Evolutionary conservation across 2,888 invertebrate genomes (phyloP).

Genomic region (Phyllotreta cruciferae): DNA sequence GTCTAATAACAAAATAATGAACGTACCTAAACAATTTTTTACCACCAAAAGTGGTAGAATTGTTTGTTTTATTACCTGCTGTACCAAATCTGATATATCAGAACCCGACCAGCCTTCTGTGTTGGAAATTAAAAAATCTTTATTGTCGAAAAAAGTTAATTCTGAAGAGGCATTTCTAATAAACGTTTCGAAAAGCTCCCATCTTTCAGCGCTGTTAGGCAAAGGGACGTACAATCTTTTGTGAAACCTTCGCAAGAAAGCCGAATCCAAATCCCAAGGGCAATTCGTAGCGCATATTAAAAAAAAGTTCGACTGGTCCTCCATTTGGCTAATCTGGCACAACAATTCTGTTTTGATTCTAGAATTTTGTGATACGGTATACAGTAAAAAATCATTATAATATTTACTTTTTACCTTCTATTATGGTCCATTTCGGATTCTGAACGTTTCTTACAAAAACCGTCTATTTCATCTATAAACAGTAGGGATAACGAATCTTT

Average conservation of each 20-base stretch:
- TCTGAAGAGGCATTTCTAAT: slow-evolving; percentile 46
- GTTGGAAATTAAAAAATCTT: slow-evolving; percentile 51
- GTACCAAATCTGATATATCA: slow-evolving; percentile 62
- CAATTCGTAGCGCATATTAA: slow-evolving; percentile 68
- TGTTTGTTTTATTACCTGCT: slow-evolving; percentile 37
- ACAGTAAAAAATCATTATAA: neutral
- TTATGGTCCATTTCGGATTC: slow-evolving; percentile 62
- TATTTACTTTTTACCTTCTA: slow-evolving; percentile 53
- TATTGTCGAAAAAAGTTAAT: slow-evolving; percentile 30
- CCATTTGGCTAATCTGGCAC: slow-evolving; percentile 61
- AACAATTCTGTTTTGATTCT: slow-evolving; percentile 67
- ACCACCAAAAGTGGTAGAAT: neutral
- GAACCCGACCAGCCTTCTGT: slow-evolving; percentile 66
- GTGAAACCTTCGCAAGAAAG: slow-evolving; percentile 66
- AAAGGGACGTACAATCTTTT: slow-evolving; percentile 64
- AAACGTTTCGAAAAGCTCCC: slow-evolving; percentile 51
- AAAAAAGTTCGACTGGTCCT: slow-evolving; percentile 53
- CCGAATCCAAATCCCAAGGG: slow-evolving; percentile 69
- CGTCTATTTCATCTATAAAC: slow-evolving; percentile 69
- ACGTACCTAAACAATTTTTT: neutral
- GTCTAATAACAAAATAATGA: slow-evolving; percentile 26
- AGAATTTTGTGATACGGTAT: slow-evolving; percentile 18
- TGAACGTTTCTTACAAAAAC: slow-evolving; percentile 63
- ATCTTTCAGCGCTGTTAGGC: slow-evolving; percentile 55
- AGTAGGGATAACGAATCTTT: slow-evolving; percentile 59